Percentiles rank a stretch among this genome's conserved stretches.
phyloP scores from a whole-genome alignment of 2,797 vertebrate species.

The Prionace glauca region DNA sequence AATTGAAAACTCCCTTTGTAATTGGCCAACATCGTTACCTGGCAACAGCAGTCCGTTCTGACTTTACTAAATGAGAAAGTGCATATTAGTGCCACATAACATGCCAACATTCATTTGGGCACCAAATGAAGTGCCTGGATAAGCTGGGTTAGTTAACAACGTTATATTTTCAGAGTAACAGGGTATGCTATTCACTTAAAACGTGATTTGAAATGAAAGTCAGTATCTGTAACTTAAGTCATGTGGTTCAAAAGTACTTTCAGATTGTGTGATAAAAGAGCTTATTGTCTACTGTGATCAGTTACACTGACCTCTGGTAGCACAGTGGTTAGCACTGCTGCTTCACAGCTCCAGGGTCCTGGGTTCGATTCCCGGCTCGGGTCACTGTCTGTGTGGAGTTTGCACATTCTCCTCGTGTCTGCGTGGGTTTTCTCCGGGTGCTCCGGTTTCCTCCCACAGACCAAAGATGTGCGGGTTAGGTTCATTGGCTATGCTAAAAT shows the following conservation, averaged over 20 bases:
- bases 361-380: no score
- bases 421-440: no score
- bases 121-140: neutral
- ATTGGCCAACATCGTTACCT: conserved; percentile 9
- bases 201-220: neutral
- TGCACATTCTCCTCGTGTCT: no score
- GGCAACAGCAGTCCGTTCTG: neutral
- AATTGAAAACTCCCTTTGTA: neutral
- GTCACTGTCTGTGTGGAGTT: no score
- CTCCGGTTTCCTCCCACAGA: no score
- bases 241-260: neutral
- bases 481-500: no score
- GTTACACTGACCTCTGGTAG: neutral
- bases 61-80: neutral
- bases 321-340: no score
- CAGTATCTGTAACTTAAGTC: neutral
- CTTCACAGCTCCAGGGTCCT: no score
- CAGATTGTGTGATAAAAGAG: neutral
- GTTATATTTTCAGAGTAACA: neutral
- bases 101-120: neutral
- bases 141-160: neutral
- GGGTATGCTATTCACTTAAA: neutral
- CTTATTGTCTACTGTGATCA: neutral
- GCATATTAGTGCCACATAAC: neutral
- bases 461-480: no score